Base-by-base conservation (phyloP, 2,888 invertebrate species). In the Andrena camellia region DNA sequence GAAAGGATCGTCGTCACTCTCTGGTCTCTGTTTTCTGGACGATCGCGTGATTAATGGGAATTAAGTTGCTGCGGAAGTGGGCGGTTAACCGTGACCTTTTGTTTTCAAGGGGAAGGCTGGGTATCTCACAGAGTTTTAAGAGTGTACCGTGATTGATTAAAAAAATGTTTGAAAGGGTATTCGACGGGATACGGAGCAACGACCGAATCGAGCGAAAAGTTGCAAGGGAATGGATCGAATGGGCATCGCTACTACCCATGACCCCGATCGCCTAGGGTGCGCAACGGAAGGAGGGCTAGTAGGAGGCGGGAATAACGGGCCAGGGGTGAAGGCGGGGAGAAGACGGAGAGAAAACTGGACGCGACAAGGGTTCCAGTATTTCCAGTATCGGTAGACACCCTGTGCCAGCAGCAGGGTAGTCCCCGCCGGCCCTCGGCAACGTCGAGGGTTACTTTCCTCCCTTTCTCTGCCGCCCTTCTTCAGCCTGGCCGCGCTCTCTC, bases 341-440 rank as follows among this genome's bases (percentile, higher is more conserved):
- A 62, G 23, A 42, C 26, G 8, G 64, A 71, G 69, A 42, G 52
- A 70, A 42, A 74, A 59, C 23, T 26, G 64, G 64, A 66, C n/a
- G 59, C 42, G 67, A 48, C 52, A 29, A 72, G 42, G 57, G 31
- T 85, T 75, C 60, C 69, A 83, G 86, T 85, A 88, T 88, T 88
- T 87, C 76, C 80, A 88, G 86, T 88, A 85, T 86, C 86, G 85
- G 78, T 78, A 82, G 84, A 85, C 78, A 81, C 54, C 73, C 80
- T 66, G 80, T 76, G 72, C 69, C 76, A 59, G 71, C 23, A 52
- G 35, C 50, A 52, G 52, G 60, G 60, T 13, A 42, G 48, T 59
- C 84, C 84, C 81, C 73, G 72, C 73, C 67, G 83, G 78, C 81
- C 83, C 85, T 86, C 82, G 74, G 89, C 83, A 87, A 88, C 87